A percentile compares a stretch with the other conserved stretches of the same genome.
phyloP scores from a whole-genome alignment of 2,888 invertebrate species.

The Entomobrya multifasciata region DNA sequence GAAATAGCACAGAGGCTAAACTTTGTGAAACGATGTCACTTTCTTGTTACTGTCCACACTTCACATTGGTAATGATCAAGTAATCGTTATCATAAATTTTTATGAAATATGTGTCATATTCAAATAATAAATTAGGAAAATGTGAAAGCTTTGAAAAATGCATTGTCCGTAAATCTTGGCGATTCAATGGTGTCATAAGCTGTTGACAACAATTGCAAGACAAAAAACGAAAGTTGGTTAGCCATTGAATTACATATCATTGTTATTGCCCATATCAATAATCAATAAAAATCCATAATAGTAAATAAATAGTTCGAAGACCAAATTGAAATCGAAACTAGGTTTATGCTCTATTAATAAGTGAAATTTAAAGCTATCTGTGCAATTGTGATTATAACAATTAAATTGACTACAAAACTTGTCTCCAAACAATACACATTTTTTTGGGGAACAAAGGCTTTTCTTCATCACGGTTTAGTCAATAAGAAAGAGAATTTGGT shows the following conservation, averaged over 20 bases:
- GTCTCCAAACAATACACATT: constrained; percentile 26
- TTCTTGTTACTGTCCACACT: constrained; percentile 16
- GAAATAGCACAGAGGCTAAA: constrained; percentile 35
- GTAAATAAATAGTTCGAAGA: background rate
- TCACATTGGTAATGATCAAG: background rate
- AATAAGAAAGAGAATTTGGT: constrained; percentile 20
- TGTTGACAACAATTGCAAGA: constrained; percentile 47
- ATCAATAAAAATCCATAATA: background rate
- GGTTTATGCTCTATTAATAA: constrained; percentile 49
- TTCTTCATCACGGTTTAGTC: constrained; percentile 23
- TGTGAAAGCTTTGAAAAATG: constrained; percentile 65
- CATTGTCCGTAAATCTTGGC: constrained; percentile 42
- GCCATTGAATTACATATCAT: background rate
- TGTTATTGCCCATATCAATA: background rate
- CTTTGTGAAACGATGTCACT: constrained; percentile 50
- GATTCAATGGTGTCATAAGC: constrained; percentile 56
- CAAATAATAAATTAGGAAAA: constrained; percentile 53
- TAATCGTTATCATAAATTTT: constrained; percentile 32
- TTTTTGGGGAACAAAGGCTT: constrained; percentile 29
- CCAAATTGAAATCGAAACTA: constrained; percentile 43
- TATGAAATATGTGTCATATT: constrained; percentile 52
- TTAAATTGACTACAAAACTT: constrained; percentile 35
- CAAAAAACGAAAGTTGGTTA: constrained; percentile 59
- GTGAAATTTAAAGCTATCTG: no score
- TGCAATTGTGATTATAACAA: constrained; percentile 5